phyloP scores from a whole-genome alignment of 92 coral and sea anemone species.

The Palythoa grandis region DNA sequence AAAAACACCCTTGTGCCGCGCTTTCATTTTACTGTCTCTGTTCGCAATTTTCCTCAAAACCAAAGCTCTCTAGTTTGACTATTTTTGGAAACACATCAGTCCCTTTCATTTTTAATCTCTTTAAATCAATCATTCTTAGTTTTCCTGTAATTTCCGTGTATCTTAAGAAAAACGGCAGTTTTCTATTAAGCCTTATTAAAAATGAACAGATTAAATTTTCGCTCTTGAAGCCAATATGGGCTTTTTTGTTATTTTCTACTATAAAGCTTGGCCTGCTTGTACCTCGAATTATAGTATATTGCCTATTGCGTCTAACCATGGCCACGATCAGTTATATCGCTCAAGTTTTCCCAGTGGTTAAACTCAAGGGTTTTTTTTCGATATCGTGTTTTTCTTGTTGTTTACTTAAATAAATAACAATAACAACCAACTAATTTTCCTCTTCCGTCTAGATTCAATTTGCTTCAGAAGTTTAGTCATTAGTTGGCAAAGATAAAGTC shows the following conservation, averaged over 20 bases:
- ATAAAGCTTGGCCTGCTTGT: not conserved
- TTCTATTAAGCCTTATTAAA: conserved; percentile 9
- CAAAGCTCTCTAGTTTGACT: not conserved
- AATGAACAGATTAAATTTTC: not conserved
- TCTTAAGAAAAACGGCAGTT: conserved; percentile 21
- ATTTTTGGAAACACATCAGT: not conserved
- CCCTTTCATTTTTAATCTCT: conserved; percentile 14
- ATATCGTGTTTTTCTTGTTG: not conserved
- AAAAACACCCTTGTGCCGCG: too few species aligned
- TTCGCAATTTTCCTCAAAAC: not conserved
- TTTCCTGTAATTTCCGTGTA: conserved; percentile 14
- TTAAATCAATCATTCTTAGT: not conserved
- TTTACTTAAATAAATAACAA: not conserved
- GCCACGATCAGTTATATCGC: not conserved
- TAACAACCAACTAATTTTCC: conserved; percentile 1
- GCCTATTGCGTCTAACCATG: not conserved
- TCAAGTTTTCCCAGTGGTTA: not conserved
- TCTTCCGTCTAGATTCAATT: conserved; percentile 12
- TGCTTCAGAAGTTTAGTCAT: not conserved
- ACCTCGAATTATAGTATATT: not conserved
- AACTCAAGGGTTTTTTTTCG: not conserved
- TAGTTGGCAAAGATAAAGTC: not conserved
- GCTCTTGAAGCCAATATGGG: not conserved
- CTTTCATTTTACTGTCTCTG: not conserved
- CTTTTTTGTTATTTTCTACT: not conserved